Percentiles rank a stretch among this genome's conserved stretches.
Evolutionary conservation across 30 jellyfish, hydroid and myxozoan species (phyloP).

Genomic region (Chironex yamaguchii): DNA sequence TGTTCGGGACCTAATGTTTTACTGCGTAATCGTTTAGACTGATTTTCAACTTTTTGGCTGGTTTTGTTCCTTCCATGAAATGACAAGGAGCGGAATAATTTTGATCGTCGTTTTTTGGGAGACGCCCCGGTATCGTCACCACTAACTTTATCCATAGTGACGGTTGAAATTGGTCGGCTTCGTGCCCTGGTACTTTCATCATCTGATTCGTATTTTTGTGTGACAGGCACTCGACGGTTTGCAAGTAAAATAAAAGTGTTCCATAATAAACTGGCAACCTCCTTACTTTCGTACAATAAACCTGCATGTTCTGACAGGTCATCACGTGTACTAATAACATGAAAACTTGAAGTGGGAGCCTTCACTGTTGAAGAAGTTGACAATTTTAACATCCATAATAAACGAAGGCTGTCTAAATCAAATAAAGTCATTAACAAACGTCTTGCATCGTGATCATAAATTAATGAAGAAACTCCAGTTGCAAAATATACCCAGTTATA

Average conservation of each 20-base stretch:
- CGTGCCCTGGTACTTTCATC: background rate
- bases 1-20: constrained; percentile 75
- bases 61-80: background rate
- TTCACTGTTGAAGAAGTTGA: constrained; percentile 36
- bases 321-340: constrained; percentile 61
- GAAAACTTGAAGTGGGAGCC: constrained; percentile 79
- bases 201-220: background rate
- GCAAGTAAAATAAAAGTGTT: constrained; percentile 29
- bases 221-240: background rate
- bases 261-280: constrained; percentile 65
- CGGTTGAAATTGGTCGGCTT: background rate
- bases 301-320: constrained; percentile 85
- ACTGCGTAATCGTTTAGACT: constrained; percentile 39
- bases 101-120: constrained; percentile 28
- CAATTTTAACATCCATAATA: constrained; percentile 76
- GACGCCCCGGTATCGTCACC: background rate
- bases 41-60: background rate
- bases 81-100: constrained; percentile 54
- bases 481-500: constrained; percentile 85
- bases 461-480: constrained; percentile 69
- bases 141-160: background rate
- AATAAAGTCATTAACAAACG: constrained; percentile 61
- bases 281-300: constrained; percentile 67
- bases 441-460: constrained; percentile 48
- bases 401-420: constrained; percentile 36